These are phyloP conservation scores for Melanotaenia nigrans DNA, from an alignment of 2,797 vertebrate species.

Conservation along the genomic window DNA sequence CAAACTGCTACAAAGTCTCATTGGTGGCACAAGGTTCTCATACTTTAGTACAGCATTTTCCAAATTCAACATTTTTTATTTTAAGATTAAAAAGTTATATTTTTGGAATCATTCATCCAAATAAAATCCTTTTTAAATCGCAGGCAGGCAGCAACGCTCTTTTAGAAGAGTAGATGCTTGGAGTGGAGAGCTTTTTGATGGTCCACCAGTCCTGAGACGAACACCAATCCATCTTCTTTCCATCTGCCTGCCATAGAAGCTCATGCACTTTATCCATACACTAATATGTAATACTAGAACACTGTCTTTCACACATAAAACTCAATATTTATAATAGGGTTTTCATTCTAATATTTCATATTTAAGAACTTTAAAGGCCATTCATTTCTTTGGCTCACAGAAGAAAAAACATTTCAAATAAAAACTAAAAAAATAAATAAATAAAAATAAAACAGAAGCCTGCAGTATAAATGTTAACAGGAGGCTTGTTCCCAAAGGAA, in stretches of 20 bases:
- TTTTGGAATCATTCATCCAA: neutral
- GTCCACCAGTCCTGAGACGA: neutral
- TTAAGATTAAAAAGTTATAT: neutral
- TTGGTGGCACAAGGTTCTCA: neutral
- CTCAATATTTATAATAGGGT: neutral
- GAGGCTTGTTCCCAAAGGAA: conserved; percentile 7
- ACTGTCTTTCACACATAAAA: neutral
- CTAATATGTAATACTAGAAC: neutral
- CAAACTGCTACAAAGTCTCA: neutral
- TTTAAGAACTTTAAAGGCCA: neutral
- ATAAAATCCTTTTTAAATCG: neutral
- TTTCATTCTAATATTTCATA: neutral
- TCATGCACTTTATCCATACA: neutral
- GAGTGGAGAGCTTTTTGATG: neutral
- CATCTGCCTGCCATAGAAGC: neutral
- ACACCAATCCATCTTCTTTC: neutral
- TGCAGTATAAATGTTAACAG: conserved; percentile 14
- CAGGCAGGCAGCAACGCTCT: neutral
- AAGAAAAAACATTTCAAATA: neutral
- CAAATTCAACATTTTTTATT: neutral
- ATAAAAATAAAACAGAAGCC: neutral
- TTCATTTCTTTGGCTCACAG: neutral
- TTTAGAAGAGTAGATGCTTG: neutral
- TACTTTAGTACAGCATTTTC: neutral
- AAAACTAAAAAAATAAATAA: neutral